Evolutionary conservation across 2,888 invertebrate genomes (phyloP).

Genomic region (Trissonchulus latispiculum): DNA sequence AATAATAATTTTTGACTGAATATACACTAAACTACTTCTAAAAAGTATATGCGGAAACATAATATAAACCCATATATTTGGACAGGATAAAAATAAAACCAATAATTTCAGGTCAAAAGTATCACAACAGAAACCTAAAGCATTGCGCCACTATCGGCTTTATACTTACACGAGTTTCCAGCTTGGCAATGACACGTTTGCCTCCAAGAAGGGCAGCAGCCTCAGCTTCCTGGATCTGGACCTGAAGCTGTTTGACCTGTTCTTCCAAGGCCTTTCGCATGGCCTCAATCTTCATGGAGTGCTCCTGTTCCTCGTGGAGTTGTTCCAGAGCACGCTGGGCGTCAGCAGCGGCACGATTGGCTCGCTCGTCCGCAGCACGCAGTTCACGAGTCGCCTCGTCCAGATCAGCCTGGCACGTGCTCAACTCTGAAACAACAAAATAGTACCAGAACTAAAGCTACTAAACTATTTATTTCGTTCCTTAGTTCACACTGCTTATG

Average conservation of each 20-base stretch:
- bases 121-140: neutral
- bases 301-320: slow-evolving; percentile 84
- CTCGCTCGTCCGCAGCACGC: neutral
- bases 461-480: too few species aligned
- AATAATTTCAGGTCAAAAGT: neutral
- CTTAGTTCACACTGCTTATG: too few species aligned
- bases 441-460: too few species aligned
- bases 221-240: slow-evolving; percentile 82
- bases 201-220: slow-evolving; percentile 87
- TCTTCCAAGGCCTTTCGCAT: slow-evolving; percentile 90
- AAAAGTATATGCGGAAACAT: neutral
- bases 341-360: slow-evolving; percentile 49
- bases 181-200: slow-evolving; percentile 86
- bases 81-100: neutral
- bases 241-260: slow-evolving; percentile 50
- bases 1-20: too few species aligned
- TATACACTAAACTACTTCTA: too few species aligned
- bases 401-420: neutral
- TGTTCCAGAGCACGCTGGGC: slow-evolving; percentile 81
- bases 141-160: too few species aligned
- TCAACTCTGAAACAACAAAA: neutral
- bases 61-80: neutral
- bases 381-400: neutral
- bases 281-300: slow-evolving; percentile 84
- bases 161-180: slow-evolving; percentile 62